Evolutionary conservation across 2,888 invertebrate genomes (phyloP).

Genomic region (Sesia bembeciformis): DNA sequence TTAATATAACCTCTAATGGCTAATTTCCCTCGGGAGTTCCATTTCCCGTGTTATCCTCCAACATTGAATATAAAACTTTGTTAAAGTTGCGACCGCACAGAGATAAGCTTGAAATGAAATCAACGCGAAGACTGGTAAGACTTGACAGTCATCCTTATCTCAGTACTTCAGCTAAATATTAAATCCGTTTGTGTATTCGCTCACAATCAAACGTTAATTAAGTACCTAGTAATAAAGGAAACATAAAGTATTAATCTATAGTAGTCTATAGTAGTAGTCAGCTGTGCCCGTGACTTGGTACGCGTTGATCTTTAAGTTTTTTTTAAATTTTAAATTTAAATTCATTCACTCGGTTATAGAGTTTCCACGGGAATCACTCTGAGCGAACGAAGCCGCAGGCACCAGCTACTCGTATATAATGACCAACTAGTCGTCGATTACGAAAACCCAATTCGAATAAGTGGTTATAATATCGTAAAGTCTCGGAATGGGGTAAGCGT

Average conservation of each 20-base stretch:
- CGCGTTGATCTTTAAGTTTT: too few relatives aligned
- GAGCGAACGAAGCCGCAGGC: too few relatives aligned
- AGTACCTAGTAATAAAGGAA: background rate
- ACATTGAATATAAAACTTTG: constrained; percentile 24
- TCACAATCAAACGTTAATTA: background rate
- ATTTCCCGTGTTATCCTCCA: constrained; percentile 36
- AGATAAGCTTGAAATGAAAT: constrained; percentile 15
- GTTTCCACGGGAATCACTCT: too few relatives aligned
- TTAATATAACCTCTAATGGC: constrained; percentile 56
- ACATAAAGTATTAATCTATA: background rate
- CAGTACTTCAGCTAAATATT: background rate
- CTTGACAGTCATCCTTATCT: background rate
- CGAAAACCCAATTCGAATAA: too few relatives aligned
- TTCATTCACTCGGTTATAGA: too few relatives aligned
- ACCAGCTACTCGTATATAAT: too few relatives aligned
- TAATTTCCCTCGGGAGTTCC: constrained; percentile 57
- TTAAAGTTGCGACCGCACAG: constrained; percentile 24
- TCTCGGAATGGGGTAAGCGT: background rate
- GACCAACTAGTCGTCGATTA: too few relatives aligned
- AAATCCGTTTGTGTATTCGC: background rate
- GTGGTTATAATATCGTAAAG: too few relatives aligned
- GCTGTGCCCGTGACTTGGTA: too few relatives aligned
- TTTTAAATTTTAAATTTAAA: too few relatives aligned
- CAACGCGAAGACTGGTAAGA: background rate
- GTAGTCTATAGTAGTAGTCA: too few relatives aligned